Conservation (phyloP, 2,888 invertebrate genomes). For the Dicranocentrus wangi region DNA sequence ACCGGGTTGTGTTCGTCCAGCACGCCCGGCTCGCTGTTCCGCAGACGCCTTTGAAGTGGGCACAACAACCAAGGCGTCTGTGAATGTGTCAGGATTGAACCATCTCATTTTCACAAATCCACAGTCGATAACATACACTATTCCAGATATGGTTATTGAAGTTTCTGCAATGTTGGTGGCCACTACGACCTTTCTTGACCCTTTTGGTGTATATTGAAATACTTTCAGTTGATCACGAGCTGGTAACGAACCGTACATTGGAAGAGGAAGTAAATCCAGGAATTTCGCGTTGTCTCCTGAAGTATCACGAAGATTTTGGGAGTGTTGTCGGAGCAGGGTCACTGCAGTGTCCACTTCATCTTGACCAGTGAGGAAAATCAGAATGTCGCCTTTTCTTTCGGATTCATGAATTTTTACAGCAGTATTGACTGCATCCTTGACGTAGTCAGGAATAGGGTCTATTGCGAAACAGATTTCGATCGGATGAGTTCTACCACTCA, state of each 20-base stretch:
- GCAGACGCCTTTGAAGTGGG: slow-evolving; percentile 75
- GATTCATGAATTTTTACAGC: slow-evolving; percentile 87
- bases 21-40: slow-evolving; percentile 75
- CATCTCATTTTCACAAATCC: slow-evolving; percentile 74
- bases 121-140: slow-evolving; percentile 75
- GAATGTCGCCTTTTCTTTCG: slow-evolving; percentile 87
- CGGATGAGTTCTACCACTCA: slow-evolving; percentile 91
- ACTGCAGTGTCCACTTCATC: slow-evolving; percentile 99
- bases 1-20: slow-evolving; percentile 75
- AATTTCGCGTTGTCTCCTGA: too few relatives aligned
- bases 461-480: slow-evolving; percentile 86
- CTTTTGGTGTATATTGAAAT: slow-evolving; percentile 98
- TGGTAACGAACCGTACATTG: slow-evolving; percentile 98
- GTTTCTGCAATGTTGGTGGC: slow-evolving; percentile 75
- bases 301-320: slow-evolving; percentile 88
- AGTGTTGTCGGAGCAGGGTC: slow-evolving; percentile 98
- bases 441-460: slow-evolving; percentile 91
- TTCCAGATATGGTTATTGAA: slow-evolving; percentile 75
- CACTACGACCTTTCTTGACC: slow-evolving; percentile 85
- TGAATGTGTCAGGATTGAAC: slow-evolving; percentile 73
- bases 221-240: slow-evolving; percentile 97
- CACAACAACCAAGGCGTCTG: slow-evolving; percentile 29
- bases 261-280: too few relatives aligned
- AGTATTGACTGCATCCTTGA: slow-evolving; percentile 89
- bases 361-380: slow-evolving; percentile 94